Conservation (phyloP, 2,797 vertebrate species). For the Myotis vivesi region DNA sequence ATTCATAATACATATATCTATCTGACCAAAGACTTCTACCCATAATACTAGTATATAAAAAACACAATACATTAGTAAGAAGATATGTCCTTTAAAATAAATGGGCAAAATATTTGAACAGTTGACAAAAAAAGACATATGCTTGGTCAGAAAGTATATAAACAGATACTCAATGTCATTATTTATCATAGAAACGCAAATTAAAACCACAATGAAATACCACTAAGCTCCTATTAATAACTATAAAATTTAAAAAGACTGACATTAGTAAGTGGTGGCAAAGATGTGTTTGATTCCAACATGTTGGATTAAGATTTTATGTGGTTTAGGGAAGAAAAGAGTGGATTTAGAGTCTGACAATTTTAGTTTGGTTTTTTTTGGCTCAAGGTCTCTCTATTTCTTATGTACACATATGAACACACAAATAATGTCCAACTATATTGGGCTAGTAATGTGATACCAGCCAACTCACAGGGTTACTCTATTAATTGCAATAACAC, state of each 20-base stretch:
- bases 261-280: neutral
- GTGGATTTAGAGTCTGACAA: neutral
- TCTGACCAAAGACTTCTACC: neutral
- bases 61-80: neutral
- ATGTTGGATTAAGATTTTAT: neutral
- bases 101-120: neutral
- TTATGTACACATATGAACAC: neutral
- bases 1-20: neutral
- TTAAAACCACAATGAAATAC: neutral
- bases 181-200: neutral
- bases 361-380: neutral
- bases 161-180: neutral
- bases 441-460: neutral
- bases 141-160: neutral
- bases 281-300: neutral
- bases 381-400: neutral
- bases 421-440: neutral
- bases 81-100: neutral
- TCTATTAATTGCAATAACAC: neutral
- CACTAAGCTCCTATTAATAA: neutral
- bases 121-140: neutral
- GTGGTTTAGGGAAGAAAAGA: neutral
- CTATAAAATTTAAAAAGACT: neutral
- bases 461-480: neutral
- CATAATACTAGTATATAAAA: neutral